Evolutionary conservation across 2,888 invertebrate species (phyloP).

Genomic region (Oxycera nigricornis): DNA sequence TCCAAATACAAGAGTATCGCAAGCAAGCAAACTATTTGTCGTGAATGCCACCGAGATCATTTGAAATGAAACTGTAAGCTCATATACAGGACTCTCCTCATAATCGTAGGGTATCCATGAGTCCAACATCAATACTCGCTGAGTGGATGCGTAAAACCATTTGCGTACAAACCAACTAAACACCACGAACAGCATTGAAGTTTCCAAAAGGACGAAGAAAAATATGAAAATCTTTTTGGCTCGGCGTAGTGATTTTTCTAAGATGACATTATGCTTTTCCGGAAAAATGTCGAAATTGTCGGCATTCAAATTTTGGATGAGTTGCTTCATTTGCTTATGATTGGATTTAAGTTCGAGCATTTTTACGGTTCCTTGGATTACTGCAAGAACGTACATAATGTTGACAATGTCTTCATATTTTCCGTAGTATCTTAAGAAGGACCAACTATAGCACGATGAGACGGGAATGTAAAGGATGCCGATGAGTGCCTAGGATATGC

Average conservation of each 20-base stretch:
- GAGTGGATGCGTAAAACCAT: background rate
- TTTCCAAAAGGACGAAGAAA: slow-evolving; percentile 2
- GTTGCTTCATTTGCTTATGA: background rate
- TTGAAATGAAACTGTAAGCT: slow-evolving; percentile 56
- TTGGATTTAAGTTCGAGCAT: background rate
- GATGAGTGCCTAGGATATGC: background rate
- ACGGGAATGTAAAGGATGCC: background rate
- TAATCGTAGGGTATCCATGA: slow-evolving; percentile 28
- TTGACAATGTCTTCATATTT: background rate
- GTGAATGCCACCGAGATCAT: slow-evolving; percentile 52
- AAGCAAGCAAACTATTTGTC: slow-evolving; percentile 54
- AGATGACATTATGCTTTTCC: background rate
- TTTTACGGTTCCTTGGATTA: background rate
- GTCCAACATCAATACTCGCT: background rate
- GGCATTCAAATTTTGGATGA: background rate
- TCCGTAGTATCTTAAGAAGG: background rate
- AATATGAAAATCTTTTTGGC: background rate
- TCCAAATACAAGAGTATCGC: slow-evolving; percentile 54
- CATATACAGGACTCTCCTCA: slow-evolving; percentile 49
- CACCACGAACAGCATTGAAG: background rate
- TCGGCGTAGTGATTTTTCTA: background rate
- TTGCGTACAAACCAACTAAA: background rate
- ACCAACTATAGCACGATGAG: background rate
- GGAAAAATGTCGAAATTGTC: slow-evolving; percentile 10
- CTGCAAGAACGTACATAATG: background rate